Evolutionary conservation across 2,113 vertebrate genomes (phyloP).

Genomic region (Anarhynchus alexandrinus): DNA sequence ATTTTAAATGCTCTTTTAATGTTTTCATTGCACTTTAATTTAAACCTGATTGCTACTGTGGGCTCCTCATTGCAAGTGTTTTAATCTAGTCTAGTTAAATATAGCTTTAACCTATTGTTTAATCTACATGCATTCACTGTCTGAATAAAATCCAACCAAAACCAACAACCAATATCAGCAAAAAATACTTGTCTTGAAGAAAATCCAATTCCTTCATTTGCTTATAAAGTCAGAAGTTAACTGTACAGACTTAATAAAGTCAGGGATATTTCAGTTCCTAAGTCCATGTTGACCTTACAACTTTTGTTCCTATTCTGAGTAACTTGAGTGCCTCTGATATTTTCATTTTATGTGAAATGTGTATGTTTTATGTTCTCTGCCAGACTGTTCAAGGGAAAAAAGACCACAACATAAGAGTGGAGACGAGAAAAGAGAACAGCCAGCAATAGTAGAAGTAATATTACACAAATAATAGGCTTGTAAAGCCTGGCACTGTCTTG

Average conservation of each 20-base stretch:
- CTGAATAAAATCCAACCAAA: background rate
- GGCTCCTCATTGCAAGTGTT: background rate
- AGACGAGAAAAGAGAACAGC: background rate
- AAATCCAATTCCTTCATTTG: background rate
- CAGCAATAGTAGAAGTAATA: background rate
- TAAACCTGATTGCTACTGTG: background rate
- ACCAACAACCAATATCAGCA: background rate
- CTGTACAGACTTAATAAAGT: background rate
- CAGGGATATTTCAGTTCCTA: background rate
- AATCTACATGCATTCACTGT: background rate
- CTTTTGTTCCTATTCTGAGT: background rate
- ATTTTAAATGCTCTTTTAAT: background rate
- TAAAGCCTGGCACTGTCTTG: background rate
- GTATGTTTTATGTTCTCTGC: background rate
- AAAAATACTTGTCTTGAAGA: background rate
- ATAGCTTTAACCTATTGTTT: background rate
- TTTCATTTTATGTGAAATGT: background rate
- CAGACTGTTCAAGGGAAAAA: background rate
- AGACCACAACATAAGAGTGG: background rate
- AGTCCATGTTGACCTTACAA: background rate
- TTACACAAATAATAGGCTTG: conserved; percentile 40
- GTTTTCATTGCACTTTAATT: background rate
- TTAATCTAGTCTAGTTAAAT: background rate
- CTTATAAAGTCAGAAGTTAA: background rate
- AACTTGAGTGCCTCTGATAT: background rate